Evolutionary conservation across 2,888 invertebrate species (phyloP), one percentile per base, ranked within the genome.

Genomic region (Embidobia sp.): DNA sequence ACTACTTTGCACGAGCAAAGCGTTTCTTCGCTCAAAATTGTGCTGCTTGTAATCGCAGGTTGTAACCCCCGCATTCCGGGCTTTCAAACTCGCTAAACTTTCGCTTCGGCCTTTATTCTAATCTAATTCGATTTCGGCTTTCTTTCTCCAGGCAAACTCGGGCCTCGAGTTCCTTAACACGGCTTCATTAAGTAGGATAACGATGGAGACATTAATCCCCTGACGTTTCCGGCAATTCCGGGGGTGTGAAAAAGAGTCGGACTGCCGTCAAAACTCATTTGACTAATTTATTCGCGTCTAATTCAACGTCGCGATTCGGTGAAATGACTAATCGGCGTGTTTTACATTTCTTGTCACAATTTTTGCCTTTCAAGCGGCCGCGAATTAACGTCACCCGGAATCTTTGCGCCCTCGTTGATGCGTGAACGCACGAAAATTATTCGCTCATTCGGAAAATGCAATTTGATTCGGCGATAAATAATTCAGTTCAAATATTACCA

Each of bases 131-230:
- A 67, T 61, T 33, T 11, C 5, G 11, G n/a, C 27, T 22, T 51
- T 33, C 49, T 57, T 57, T 49, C 35, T 15, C 35, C 16, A 37
- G 3, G 4, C 10, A 22, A 66, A 44, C 19, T 46, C 22, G 2
- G 11, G n/a, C 22, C 40, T 35, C 40, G 26, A 49, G 42, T 59
- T 70, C 37, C 70, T 70, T 61, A 53, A 59, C 59, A 29, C 51
- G 44, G 11, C 46, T 70, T 49, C 57, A 67, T 67, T 53, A 70
- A 61, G 70, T 37, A 27, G 19, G 51, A 70, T 70, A 61, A 61
- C 53, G 53, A 70, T 61, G 53, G 37, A 61, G 70, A 61, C 61
- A 57, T 70, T 53, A 51, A 70, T 70, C 69, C 40, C 37, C 42
- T 11, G 59, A 69, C 44, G 46, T 29, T 69, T 57, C 29, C 42